Percentiles rank a stretch among this genome's conserved stretches.
These are phyloP conservation scores for Tryphoninae sp. DNA, from an alignment of 2,888 invertebrate species.

Conservation along the genomic window DNA sequence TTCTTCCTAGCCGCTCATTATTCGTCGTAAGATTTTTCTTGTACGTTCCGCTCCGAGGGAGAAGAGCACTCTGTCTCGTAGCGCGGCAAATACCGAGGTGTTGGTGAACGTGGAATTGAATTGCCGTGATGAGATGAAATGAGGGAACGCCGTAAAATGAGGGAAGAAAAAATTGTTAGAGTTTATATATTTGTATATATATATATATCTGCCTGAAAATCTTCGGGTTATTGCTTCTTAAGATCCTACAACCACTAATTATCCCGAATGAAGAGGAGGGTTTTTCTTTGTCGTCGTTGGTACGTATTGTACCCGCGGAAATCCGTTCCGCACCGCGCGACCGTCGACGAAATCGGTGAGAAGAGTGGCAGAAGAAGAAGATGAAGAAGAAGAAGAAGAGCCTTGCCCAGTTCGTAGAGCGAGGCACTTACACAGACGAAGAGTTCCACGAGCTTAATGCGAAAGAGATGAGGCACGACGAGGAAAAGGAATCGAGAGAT, in stretches of 20 bases:
- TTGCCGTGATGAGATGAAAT: constrained; percentile 24
- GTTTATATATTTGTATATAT: constrained; percentile 21
- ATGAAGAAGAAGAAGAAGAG: not conserved
- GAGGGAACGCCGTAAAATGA: constrained; percentile 4
- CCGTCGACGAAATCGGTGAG: not conserved
- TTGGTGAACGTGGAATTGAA: constrained; percentile 32
- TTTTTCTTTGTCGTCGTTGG: constrained; percentile 45
- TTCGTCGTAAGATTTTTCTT: constrained; percentile 24
- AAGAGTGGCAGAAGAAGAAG: constrained; percentile 9
- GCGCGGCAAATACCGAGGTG: constrained; percentile 19
- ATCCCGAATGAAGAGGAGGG: constrained; percentile 44
- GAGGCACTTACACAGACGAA: not conserved
- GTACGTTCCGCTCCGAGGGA: not conserved
- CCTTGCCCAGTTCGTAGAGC: not conserved
- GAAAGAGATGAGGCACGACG: constrained; percentile 45
- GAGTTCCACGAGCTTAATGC: constrained; percentile 33
- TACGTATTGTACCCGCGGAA: constrained; percentile 31
- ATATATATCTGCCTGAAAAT: constrained; percentile 9
- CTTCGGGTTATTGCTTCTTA: constrained; percentile 37
- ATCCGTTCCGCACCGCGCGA: constrained; percentile 26
- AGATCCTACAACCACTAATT: constrained; percentile 47
- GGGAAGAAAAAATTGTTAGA: no score
- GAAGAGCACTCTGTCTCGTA: constrained; percentile 4
- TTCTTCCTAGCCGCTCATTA: constrained; percentile 30
- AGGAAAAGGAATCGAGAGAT: not conserved